Evolutionary conservation across 2,797 vertebrate genomes (phyloP).

Genomic region (Notoglanidium macrostoma): DNA sequence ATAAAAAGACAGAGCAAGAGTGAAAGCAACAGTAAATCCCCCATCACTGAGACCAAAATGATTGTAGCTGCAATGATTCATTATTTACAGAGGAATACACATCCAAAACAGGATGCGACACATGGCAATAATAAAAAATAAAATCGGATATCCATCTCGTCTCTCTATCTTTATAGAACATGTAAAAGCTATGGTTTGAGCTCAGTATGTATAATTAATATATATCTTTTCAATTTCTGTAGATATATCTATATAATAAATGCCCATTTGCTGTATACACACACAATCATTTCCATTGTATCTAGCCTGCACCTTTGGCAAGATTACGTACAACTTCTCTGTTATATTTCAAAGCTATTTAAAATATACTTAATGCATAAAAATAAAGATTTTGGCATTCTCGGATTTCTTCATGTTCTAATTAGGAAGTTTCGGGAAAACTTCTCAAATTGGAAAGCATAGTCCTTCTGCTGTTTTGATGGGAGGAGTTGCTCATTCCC

Average conservation of each 20-base stretch:
- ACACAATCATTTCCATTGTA: slow-evolving; percentile 71
- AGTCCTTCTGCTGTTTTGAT: slow-evolving; percentile 69
- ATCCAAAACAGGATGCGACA: slow-evolving; percentile 71
- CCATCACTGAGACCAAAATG: slow-evolving; percentile 75
- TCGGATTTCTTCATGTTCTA: slow-evolving; percentile 75
- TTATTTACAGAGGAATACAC: slow-evolving; percentile 84
- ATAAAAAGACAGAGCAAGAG: slow-evolving; percentile 51
- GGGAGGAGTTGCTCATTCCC: slow-evolving; percentile 51
- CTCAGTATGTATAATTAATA: slow-evolving; percentile 83
- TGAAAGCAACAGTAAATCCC: slow-evolving; percentile 55
- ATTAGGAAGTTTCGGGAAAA: slow-evolving; percentile 75
- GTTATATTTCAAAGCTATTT: slow-evolving; percentile 94
- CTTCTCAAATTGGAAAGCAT: slow-evolving; percentile 83
- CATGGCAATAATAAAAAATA: slow-evolving; percentile 68
- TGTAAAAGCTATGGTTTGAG: slow-evolving; percentile 84
- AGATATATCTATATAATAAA: slow-evolving; percentile 74
- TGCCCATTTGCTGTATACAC: slow-evolving; percentile 75
- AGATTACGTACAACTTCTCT: slow-evolving; percentile 97
- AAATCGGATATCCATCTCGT: slow-evolving; percentile 76
- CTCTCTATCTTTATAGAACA: slow-evolving; percentile 80
- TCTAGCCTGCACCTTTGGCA: slow-evolving; percentile 95
- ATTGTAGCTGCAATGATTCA: slow-evolving; percentile 87
- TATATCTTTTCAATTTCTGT: slow-evolving; percentile 60
- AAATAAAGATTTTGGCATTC: slow-evolving; percentile 99
- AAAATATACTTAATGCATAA: slow-evolving; percentile 99